Evolutionary conservation across 2,113 vertebrate species (phyloP), one percentile per base, ranked within the genome.

Genomic region (Ceratotherium simum): DNA sequence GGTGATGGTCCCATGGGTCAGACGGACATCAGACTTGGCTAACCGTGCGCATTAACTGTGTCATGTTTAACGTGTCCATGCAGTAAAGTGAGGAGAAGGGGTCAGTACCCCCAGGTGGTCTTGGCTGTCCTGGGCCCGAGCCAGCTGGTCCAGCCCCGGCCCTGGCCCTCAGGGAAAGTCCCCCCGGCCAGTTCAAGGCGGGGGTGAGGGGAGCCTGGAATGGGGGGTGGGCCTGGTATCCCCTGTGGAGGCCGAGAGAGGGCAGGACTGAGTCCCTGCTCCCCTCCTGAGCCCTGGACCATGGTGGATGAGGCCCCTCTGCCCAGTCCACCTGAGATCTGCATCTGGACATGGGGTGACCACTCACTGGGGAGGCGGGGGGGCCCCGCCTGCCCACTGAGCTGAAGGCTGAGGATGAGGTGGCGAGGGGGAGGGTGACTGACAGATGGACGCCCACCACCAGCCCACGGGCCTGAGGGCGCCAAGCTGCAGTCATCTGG

Each of bases 401-500:
- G 56, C 56, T 20, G 56, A n/a, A 31, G 33, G n/a, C 69, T 9
- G n/a, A 58, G 56, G 17, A 16, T 58, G 56, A 58, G 18, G 56
- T 58, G n/a, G n/a, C 4, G 5, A 20, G 18, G 69, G 62, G 29
- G 29, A 29, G 23, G 29, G 12, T 67, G 82, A n/a, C 42, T 6
- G 13, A 46, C 39, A 46, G 1, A 48, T 48, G 48, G 48, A 48
- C 1, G 48, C 48, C 48, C 48, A 48, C 48, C 48, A 48, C 48
- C 10, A 48, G 48, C 48, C 48, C 48, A 48, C 48, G 48, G 48
- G 42, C 62, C 60, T 29, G 39, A 79, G 60, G 42, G 62, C 5
- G 3, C 18, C 3, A 4, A 6, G 25, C 42, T 7, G 6, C 0
- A 2, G 73, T 13, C 2, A 18, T 25, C 72, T 36, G 51, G 6